These are phyloP conservation scores for Dendrocincla fuliginosa DNA, from an alignment of 2,797 vertebrate genomes.

Conservation along the genomic window DNA sequence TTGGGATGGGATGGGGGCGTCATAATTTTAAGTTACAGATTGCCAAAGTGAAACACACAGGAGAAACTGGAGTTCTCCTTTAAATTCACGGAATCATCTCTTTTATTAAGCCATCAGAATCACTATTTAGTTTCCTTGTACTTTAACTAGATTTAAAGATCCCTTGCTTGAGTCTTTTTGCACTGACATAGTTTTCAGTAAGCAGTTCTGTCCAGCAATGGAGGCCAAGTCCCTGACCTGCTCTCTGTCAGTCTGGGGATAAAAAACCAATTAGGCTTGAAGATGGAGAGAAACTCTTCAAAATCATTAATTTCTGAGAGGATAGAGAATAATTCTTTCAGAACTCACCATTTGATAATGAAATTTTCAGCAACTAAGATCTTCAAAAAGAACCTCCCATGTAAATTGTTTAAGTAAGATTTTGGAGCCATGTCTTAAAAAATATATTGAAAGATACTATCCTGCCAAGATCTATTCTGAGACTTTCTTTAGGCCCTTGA, in stretches of 20 bases:
- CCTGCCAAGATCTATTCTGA: conserved; percentile 30
- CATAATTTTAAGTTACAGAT: background rate
- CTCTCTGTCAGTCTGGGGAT: background rate
- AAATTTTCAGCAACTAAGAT: conserved; percentile 6
- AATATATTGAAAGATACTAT: background rate
- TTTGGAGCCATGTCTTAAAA: conserved; percentile 31
- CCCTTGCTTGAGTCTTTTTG: background rate
- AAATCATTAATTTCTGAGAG: background rate
- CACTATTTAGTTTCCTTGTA: background rate
- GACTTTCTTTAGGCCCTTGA: background rate
- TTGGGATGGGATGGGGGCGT: background rate
- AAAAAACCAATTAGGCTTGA: background rate
- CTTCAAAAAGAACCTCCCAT: conserved; percentile 4
- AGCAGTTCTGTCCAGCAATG: background rate
- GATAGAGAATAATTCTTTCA: background rate
- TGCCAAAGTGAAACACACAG: background rate
- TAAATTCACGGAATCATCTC: background rate
- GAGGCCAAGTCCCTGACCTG: background rate
- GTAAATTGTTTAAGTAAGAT: conserved; percentile 35
- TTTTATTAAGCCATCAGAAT: background rate
- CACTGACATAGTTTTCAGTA: background rate
- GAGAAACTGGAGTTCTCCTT: background rate
- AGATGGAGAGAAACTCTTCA: background rate
- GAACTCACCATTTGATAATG: background rate
- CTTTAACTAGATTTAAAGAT: background rate